Evolutionary conservation across 1,140 invertebrate species (phyloP).

Genomic region (Fopius arisanus): DNA sequence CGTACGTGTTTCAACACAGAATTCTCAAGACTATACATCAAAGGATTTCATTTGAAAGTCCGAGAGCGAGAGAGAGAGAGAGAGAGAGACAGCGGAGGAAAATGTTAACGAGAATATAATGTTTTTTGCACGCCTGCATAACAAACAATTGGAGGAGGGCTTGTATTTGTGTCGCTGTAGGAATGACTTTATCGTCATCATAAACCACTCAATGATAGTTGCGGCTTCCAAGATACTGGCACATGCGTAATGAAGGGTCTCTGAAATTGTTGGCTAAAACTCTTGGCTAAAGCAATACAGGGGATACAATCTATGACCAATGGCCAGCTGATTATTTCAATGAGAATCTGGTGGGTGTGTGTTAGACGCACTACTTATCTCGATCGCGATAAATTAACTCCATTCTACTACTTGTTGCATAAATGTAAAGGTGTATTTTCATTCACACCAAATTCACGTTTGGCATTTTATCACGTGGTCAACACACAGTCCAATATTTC

Average conservation of each 20-base stretch:
- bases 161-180: not conserved
- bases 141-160: not conserved
- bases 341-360: not conserved
- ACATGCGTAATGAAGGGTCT: not conserved
- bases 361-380: not conserved
- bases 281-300: too few relatives aligned
- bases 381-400: not conserved
- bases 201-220: not conserved
- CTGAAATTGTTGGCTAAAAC: not conserved
- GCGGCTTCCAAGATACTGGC: not conserved
- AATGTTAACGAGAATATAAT: not conserved
- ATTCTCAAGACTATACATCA: not conserved
- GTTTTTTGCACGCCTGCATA: not conserved
- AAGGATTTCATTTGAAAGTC: too few relatives aligned
- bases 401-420: not conserved
- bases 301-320: not conserved
- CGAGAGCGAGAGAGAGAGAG: not conserved
- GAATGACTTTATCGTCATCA: not conserved
- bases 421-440: not conserved
- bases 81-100: not conserved
- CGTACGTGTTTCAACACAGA: constrained; percentile 2
- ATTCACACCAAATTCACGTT: too few relatives aligned
- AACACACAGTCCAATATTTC: too few relatives aligned
- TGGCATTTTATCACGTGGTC: too few relatives aligned
- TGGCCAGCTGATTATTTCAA: not conserved